A percentile compares a stretch with the other conserved stretches of the same genome.
Evolutionary conservation across 2,797 vertebrate species (phyloP).

Genomic region (Poeciliopsis infans): DNA sequence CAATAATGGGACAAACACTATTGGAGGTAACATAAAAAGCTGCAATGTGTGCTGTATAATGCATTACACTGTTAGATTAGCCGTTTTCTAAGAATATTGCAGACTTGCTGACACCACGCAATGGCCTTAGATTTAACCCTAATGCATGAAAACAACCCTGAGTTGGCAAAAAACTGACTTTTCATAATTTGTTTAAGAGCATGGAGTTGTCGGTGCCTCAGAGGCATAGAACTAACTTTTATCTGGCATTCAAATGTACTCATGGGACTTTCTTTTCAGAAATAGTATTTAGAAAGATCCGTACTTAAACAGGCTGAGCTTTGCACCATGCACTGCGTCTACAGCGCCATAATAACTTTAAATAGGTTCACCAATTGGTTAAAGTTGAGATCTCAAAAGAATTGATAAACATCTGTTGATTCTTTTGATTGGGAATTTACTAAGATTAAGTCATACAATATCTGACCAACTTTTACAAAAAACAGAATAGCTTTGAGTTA

Average conservation of each 20-base stretch:
- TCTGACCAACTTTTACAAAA: background rate
- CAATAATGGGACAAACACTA: background rate
- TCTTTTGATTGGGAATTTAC: background rate
- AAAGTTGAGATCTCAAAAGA: background rate
- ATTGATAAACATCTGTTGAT: background rate
- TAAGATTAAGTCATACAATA: background rate
- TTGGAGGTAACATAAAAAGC: background rate
- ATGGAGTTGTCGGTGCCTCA: background rate
- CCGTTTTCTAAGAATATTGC: background rate
- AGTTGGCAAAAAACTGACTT: background rate
- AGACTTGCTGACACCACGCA: background rate
- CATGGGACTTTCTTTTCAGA: background rate
- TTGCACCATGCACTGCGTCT: background rate
- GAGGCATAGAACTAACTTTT: background rate
- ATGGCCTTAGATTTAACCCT: background rate
- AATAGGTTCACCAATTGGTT: background rate
- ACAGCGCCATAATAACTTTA: background rate
- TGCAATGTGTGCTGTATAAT: background rate
- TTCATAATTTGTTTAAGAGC: background rate
- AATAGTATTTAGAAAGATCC: background rate
- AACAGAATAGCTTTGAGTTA: background rate
- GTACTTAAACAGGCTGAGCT: background rate
- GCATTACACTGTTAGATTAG: background rate
- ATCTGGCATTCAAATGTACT: background rate
- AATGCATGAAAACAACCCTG: background rate